These are phyloP conservation scores for Alauda arvensis DNA, from an alignment of 2,797 vertebrate species.

Conservation along the genomic window DNA sequence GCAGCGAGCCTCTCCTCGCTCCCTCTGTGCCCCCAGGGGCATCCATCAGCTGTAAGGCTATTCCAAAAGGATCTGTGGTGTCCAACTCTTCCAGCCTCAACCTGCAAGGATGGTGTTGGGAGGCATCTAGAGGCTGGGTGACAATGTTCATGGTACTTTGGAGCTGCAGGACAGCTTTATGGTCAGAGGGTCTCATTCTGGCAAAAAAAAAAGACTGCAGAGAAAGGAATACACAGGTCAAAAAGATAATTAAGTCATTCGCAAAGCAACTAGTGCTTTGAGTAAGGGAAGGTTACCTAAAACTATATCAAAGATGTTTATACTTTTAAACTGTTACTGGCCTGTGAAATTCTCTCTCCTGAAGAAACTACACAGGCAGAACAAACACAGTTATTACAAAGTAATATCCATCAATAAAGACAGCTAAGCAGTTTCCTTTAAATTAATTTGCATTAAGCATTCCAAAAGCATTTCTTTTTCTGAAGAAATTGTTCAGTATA, in stretches of 20 bases:
- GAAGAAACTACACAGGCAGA: background rate
- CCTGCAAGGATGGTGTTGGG: background rate
- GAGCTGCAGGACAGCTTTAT: background rate
- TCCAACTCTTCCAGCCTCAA: background rate
- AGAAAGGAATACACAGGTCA: background rate
- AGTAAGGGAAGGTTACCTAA: background rate
- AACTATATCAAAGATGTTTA: background rate
- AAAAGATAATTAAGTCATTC: background rate
- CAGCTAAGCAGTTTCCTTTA: background rate
- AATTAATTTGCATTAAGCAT: conserved; percentile 3
- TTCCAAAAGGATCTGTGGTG: background rate
- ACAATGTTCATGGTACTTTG: background rate
- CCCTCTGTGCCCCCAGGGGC: background rate
- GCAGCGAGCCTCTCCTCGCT: background rate
- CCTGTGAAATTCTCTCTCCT: background rate
- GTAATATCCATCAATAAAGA: background rate
- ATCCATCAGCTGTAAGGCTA: background rate
- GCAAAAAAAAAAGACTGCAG: background rate
- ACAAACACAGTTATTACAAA: conserved; percentile 8
- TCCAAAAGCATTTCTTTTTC: background rate
- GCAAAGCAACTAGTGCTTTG: background rate
- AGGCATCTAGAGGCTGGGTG: background rate
- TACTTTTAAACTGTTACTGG: background rate
- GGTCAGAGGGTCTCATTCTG: background rate
- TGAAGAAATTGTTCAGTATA: background rate